These are phyloP conservation scores for Cremastinae sp. DNA, from an alignment of 2,888 invertebrate species.

Conservation along the genomic window DNA sequence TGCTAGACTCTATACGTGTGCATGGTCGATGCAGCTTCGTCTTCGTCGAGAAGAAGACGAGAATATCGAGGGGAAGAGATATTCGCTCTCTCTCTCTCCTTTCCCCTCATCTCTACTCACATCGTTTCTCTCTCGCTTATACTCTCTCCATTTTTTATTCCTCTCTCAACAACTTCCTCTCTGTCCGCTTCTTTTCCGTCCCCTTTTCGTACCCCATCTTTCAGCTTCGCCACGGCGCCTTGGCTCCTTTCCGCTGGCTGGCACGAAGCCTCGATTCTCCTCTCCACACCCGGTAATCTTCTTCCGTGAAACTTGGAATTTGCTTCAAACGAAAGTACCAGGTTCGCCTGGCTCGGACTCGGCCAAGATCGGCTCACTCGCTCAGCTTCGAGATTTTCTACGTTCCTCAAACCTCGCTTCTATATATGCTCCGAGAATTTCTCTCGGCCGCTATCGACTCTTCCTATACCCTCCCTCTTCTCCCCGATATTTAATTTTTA, in stretches of 20 bases:
- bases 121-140: constrained; percentile 23
- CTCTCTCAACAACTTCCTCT: constrained; percentile 37
- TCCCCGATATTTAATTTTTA: background rate
- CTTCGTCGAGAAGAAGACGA: constrained; percentile 19
- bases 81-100: constrained; percentile 13
- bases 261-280: constrained; percentile 57
- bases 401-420: constrained; percentile 18
- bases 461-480: constrained; percentile 24
- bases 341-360: constrained; percentile 59
- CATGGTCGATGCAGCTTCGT: constrained; percentile 54
- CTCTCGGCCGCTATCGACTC: constrained; percentile 49
- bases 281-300: constrained; percentile 68
- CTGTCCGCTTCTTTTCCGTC: constrained; percentile 45
- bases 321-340: constrained; percentile 71
- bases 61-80: background rate
- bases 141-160: constrained; percentile 9
- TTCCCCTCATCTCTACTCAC: too few relatives aligned
- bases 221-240: constrained; percentile 50
- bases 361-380: constrained; percentile 21
- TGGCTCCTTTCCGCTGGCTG: constrained; percentile 55
- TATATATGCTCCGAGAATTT: constrained; percentile 26
- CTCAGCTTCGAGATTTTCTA: constrained; percentile 27
- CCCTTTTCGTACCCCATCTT: constrained; percentile 39
- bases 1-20: constrained; percentile 57
- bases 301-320: constrained; percentile 71